Conservation (phyloP, 2,888 invertebrate genomes). For the Lepidochitona cinerea region DNA sequence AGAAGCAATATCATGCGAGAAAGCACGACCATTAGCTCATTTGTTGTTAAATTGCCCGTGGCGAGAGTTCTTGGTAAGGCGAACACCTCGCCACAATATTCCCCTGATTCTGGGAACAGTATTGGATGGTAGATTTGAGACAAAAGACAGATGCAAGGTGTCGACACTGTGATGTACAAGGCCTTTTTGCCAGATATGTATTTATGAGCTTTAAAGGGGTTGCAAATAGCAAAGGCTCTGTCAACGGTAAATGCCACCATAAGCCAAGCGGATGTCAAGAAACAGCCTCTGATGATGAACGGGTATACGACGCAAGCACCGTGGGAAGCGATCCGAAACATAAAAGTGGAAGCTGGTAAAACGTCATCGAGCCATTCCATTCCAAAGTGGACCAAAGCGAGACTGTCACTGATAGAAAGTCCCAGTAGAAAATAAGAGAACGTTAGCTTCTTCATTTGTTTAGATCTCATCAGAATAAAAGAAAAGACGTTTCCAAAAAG, state of each 20-base stretch:
- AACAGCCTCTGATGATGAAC: background rate
- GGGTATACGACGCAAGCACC: background rate
- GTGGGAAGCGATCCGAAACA: background rate
- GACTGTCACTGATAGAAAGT: background rate
- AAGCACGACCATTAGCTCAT: background rate
- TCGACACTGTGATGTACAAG: background rate
- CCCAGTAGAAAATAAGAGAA: background rate
- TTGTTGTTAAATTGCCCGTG: background rate
- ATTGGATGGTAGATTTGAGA: background rate
- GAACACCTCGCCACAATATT: background rate
- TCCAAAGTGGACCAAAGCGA: background rate
- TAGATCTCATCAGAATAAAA: background rate
- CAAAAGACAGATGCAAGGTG: background rate
- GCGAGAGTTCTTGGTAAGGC: background rate
- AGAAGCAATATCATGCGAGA: background rate
- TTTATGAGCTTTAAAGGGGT: background rate
- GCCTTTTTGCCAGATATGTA: background rate
- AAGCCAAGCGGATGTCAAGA: background rate
- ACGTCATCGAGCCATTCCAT: constrained; percentile 1
- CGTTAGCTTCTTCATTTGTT: background rate
- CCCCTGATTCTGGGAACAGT: background rate
- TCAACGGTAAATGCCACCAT: background rate
- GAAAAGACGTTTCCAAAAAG: background rate
- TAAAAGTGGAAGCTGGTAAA: background rate
- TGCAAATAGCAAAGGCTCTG: background rate